Base-by-base conservation (phyloP, 1,140 invertebrate genomes). In the Scaptomyza pallida region DNA sequence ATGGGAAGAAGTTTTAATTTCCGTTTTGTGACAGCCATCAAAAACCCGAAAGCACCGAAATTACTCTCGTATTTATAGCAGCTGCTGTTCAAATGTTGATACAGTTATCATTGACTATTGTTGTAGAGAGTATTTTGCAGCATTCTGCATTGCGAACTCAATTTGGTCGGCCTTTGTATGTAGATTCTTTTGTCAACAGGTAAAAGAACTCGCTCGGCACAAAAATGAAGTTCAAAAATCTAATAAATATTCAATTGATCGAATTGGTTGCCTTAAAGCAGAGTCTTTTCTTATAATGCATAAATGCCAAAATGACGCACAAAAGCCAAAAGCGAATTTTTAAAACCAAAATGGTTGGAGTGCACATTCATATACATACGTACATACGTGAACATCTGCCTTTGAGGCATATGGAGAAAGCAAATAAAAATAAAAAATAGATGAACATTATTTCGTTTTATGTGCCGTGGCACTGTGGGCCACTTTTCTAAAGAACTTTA, bases 401-500 rank as follows among this genome's bases (percentile, higher is more conserved):
- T 63, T 62, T 63, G 40, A 64, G 63, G 52, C 72, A 85, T 70
- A 70, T 80, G 76, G 80, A 56, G 6, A 50, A 67, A 47, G 45
- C 64, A 71, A 80, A 80, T 80, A 80, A 72, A 72, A 79, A 79
- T 79, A 72, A 77, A 77, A 86, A 80, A 80, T 85, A 85, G 76
- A 86, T 80, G 76, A 86, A 74, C 64, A 9, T 60, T 60, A 51
- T 71, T 73, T 61, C 64, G 23, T 70, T 54, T 64, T 67, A 63
- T 65, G 52, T 43, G 41, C 37, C 37, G 26, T 43, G 5, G 23
- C 21, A 52, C 50, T 1, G 51, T 54, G 51, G 17, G 2, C 1
- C 5, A 4, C 26, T 23, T 54, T 54, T 40, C 6, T 5, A 9
- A 3, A 9, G 8, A 43, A 43, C 33, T 37, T 37, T n/a, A 37